Percentiles rank a stretch among this genome's conserved stretches.
Conservation (phyloP, 2,888 invertebrate genomes). For the Dolichomitus sp. region DNA sequence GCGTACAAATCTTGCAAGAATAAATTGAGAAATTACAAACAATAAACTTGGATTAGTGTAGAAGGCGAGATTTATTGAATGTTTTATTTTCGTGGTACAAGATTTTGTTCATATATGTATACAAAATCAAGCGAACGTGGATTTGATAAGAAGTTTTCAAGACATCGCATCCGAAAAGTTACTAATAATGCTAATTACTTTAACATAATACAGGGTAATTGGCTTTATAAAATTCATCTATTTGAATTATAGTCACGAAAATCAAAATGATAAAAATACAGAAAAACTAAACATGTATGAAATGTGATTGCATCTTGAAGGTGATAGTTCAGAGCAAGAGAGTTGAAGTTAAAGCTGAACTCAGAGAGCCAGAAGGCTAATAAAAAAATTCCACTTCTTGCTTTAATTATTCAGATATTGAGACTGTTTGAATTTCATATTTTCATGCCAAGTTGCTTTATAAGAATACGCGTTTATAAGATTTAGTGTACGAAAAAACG, state of each 20-base stretch:
- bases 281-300: not conserved
- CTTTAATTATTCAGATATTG: not conserved
- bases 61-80: not conserved
- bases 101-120: not conserved
- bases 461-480: not conserved
- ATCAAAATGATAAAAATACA: not conserved
- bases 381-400: not conserved
- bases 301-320: not conserved
- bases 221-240: not conserved
- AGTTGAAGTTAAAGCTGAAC: conserved; percentile 5
- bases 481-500: conserved; percentile 4
- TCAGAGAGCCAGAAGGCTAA: not conserved
- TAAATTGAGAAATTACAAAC: not conserved
- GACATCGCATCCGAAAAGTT: not conserved
- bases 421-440: not conserved
- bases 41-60: not conserved
- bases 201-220: not conserved
- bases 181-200: not conserved
- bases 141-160: not conserved
- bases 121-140: not conserved
- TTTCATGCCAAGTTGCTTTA: not conserved
- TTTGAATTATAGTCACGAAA: not conserved
- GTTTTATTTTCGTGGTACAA: not conserved
- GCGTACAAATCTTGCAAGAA: not conserved
- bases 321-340: not conserved